Conservation (phyloP, 1,140 invertebrate genomes). For the Drosophila ohnishii region DNA sequence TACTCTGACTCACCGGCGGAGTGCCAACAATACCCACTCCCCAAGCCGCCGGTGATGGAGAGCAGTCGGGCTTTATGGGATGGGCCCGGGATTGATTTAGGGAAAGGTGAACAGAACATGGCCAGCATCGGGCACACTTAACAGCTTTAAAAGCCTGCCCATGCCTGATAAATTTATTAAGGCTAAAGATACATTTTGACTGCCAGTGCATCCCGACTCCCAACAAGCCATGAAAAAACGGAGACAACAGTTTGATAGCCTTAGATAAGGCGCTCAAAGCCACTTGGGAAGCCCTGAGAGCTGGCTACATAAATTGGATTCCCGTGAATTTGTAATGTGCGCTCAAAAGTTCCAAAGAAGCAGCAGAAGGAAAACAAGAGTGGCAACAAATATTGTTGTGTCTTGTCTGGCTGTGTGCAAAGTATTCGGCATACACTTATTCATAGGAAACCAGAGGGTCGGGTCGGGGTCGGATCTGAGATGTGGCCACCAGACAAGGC, state of each 20-base stretch:
- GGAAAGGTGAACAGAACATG: constrained; percentile 13
- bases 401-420: constrained; percentile 45
- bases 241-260: constrained; percentile 60
- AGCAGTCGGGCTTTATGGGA: constrained; percentile 28
- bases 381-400: constrained; percentile 53
- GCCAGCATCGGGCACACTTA: constrained; percentile 21
- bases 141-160: constrained; percentile 19
- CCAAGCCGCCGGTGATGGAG: constrained; percentile 14
- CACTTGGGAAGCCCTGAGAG: constrained; percentile 31
- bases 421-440: constrained; percentile 44
- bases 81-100: constrained; percentile 17
- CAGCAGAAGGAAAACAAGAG: constrained; percentile 39
- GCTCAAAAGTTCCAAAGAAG: constrained; percentile 72
- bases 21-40: constrained; percentile 20
- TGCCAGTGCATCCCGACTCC: constrained; percentile 4
- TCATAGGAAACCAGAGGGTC: constrained; percentile 59
- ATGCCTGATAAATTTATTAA: constrained; percentile 23
- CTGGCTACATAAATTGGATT: constrained; percentile 75
- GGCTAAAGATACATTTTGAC: background rate
- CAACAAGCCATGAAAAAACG: background rate
- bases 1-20: constrained; percentile 29
- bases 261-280: constrained; percentile 53
- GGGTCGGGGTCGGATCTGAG: background rate
- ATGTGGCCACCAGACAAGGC: constrained; percentile 44
- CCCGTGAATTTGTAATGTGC: constrained; percentile 77